Evolutionary conservation across 2,888 invertebrate genomes (phyloP), one percentile per base, ranked within the genome.

Genomic region (Calameuta filiformis): DNA sequence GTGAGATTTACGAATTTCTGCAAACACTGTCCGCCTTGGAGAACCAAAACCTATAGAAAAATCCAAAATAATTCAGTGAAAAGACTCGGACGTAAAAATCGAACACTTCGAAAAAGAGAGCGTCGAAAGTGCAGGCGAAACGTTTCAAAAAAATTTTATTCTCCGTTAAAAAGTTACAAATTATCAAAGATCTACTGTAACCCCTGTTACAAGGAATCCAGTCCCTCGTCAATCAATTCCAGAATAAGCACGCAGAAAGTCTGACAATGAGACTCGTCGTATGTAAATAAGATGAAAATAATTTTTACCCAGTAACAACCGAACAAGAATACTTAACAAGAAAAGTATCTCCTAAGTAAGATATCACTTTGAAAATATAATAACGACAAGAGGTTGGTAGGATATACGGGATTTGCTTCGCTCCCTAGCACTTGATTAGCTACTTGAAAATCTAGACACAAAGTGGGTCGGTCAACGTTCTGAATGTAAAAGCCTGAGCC

Each of bases 181-280:
- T 81, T 85, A 40, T 82, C 82, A 31, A 80, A 85, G 56, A 79
- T 83, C 35, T 84, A 85, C 77, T 79, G 81, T 11, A 85, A 85
- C 81, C 84, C 84, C n/a, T 77, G 76, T 4, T 84, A 82, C 80
- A 82, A 79, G 73, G 77, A 79, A 11, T 85, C 85, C 11, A 82
- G 81, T 33, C 33, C 71, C 31, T 71, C 71, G 12, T 71, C 71
- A 11, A 34, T 71, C 15, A 34, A 34, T 34, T 71, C 71, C 6
- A 71, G 11, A 56, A 56, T 23, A 56, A 56, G 56, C 56, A 23
- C 23, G 56, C 56, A 23, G 23, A 23, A 9, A 2, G 56, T 56
- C 56, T 4, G 6, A n/a, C n/a, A n/a, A n/a, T n/a, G n/a, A 23
- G 56, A 56, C 56, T 56, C 9, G 56, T 56, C 6, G 23, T 23